Percentiles rank a stretch among this genome's conserved stretches.
phyloP scores from a whole-genome alignment of 2,888 invertebrate species.

The Athetis lepigone region DNA sequence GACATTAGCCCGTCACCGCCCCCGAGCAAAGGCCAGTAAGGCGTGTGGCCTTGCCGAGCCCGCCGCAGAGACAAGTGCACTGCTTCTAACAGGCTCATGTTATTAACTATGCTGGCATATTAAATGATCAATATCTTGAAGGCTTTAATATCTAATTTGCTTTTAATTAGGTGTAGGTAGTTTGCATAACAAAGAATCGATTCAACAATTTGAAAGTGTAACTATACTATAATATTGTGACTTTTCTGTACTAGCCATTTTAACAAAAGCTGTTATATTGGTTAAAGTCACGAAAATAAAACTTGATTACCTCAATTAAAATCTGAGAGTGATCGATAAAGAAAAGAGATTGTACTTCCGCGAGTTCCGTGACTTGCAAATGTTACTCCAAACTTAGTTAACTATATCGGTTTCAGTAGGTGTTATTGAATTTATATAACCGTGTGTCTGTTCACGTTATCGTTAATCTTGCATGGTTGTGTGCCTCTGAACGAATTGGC shows the following conservation, averaged over 20 bases:
- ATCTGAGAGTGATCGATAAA: constrained; percentile 55
- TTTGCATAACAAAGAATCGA: constrained; percentile 23
- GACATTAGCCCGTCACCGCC: constrained; percentile 83
- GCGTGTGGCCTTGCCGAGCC: constrained; percentile 77
- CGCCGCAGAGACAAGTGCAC: constrained; percentile 81
- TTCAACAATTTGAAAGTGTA: constrained; percentile 41
- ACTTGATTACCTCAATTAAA: constrained; percentile 68
- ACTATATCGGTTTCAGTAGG: constrained; percentile 36
- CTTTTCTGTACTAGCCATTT: constrained; percentile 13
- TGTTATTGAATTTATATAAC: constrained; percentile 60
- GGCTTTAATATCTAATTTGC: constrained; percentile 32
- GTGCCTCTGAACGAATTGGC: constrained; percentile 24
- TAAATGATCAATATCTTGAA: constrained; percentile 44
- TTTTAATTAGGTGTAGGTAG: constrained; percentile 29
- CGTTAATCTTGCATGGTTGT: constrained; percentile 33
- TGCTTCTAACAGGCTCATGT: constrained; percentile 34
- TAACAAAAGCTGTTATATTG: constrained; percentile 29
- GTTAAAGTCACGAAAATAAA: constrained; percentile 57
- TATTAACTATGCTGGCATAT: constrained; percentile 40
- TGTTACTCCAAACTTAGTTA: constrained; percentile 47
- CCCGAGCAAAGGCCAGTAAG: constrained; percentile 75
- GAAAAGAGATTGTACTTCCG: constrained; percentile 66
- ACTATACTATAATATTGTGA: constrained; percentile 3
- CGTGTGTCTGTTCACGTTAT: constrained; percentile 42
- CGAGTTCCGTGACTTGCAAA: constrained; percentile 54